Percentiles rank a stretch among this genome's conserved stretches.
phyloP scores from a whole-genome alignment of 2,113 vertebrate species.

The Drymodes brunneopygia region DNA sequence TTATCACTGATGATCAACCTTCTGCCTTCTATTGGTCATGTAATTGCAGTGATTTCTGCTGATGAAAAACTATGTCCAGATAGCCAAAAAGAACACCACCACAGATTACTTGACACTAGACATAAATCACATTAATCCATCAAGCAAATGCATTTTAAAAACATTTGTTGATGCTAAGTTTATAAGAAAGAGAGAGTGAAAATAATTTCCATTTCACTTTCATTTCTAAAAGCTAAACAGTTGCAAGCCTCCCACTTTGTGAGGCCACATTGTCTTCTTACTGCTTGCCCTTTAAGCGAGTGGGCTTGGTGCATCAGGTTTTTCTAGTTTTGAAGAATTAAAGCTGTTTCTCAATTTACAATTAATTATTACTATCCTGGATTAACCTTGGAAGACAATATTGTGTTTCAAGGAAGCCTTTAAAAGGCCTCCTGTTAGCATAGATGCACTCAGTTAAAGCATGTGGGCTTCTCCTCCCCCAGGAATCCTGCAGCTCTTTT shows the following conservation, averaged over 20 bases:
- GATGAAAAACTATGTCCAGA: constrained; percentile 80
- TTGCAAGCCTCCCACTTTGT: constrained; percentile 17
- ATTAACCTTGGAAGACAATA: constrained; percentile 70
- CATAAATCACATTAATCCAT: not conserved
- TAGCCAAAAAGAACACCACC: constrained; percentile 74
- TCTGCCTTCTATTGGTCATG: constrained; percentile 67
- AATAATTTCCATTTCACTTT: constrained; percentile 17
- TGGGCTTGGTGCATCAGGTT: constrained; percentile 73
- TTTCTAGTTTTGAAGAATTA: constrained; percentile 80
- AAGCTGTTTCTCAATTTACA: constrained; percentile 87
- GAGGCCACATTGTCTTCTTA: constrained; percentile 58
- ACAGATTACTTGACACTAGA: constrained; percentile 67
- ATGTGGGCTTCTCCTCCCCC: not conserved
- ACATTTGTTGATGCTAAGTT: not conserved
- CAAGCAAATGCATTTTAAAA: constrained; percentile 10
- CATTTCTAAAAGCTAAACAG: constrained; percentile 17
- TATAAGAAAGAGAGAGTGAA: not conserved
- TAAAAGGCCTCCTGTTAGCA: constrained; percentile 38
- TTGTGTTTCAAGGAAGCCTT: constrained; percentile 68
- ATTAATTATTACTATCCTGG: constrained; percentile 82
- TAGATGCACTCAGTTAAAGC: constrained; percentile 3
- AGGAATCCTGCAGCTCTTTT: not conserved
- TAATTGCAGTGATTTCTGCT: constrained; percentile 87
- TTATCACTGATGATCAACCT: constrained; percentile 67
- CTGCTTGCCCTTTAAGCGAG: constrained; percentile 60